Percentiles rank a stretch among this genome's conserved stretches.
These are phyloP conservation scores for Eueremaeus valkanovi DNA, from an alignment of 2,888 invertebrate species.

Conservation along the genomic window DNA sequence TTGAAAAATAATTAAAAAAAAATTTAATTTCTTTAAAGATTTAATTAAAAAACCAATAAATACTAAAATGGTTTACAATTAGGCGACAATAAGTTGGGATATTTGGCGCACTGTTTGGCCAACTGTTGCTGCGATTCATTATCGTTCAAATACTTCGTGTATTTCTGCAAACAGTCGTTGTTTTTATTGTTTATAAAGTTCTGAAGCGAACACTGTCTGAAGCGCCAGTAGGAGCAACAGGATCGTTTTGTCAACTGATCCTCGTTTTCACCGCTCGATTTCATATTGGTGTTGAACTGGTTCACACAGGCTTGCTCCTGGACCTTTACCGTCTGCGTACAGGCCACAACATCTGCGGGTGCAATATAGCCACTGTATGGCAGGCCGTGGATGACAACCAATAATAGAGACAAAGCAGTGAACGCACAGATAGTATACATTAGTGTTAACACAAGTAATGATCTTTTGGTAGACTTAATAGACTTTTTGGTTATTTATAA, in stretches of 20 bases:
- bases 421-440: too few species aligned
- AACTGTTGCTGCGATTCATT: neutral
- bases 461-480: too few species aligned
- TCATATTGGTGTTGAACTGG: neutral
- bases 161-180: neutral
- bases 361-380: too few species aligned
- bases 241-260: neutral
- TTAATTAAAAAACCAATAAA: too few species aligned
- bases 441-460: too few species aligned
- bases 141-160: neutral
- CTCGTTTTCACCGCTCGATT: neutral
- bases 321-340: neutral
- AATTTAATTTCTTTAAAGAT: too few species aligned
- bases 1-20: too few species aligned
- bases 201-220: neutral
- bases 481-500: too few species aligned
- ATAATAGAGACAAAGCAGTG: too few species aligned
- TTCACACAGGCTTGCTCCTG: neutral
- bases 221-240: neutral
- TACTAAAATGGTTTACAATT: neutral
- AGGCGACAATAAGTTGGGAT: neutral
- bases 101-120: neutral
- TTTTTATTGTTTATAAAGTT: neutral
- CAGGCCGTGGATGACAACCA: too few species aligned
- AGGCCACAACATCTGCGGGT: neutral